phyloP scores from a whole-genome alignment of 2,797 vertebrate species.

The Onychomys arenicola region DNA sequence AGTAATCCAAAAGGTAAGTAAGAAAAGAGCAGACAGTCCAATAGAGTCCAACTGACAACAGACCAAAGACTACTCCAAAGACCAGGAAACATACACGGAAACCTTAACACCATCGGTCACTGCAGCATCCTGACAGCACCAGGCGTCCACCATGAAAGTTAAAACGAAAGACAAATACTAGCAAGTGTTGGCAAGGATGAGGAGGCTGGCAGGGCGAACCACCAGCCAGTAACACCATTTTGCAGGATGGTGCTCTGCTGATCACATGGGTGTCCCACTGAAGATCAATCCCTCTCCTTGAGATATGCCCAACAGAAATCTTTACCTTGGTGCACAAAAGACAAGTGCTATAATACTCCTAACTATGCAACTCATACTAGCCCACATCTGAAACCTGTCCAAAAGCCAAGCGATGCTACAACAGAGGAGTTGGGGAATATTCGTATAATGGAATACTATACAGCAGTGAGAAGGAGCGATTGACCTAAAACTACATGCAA shows the following conservation, averaged over 20 bases:
- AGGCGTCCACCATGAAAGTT: neutral
- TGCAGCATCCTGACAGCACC: neutral
- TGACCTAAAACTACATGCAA: neutral
- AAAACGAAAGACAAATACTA: neutral
- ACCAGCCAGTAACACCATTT: neutral
- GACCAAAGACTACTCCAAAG: neutral
- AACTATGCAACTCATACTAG: neutral
- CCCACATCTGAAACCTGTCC: neutral
- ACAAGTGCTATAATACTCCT: neutral
- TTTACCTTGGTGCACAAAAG: neutral
- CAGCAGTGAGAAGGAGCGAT: neutral
- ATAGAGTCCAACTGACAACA: constrained; percentile 20
- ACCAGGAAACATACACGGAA: neutral
- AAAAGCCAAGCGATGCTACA: neutral
- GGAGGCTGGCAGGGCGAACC: neutral
- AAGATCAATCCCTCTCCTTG: neutral
- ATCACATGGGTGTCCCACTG: neutral
- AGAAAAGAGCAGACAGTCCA: neutral
- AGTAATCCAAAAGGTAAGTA: neutral
- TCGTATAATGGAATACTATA: neutral
- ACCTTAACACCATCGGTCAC: neutral
- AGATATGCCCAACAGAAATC: neutral
- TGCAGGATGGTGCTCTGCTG: neutral
- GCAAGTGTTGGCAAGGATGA: neutral
- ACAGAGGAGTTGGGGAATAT: neutral